Conservation (phyloP, 2,797 vertebrate species). For the Choloepus didactylus region DNA sequence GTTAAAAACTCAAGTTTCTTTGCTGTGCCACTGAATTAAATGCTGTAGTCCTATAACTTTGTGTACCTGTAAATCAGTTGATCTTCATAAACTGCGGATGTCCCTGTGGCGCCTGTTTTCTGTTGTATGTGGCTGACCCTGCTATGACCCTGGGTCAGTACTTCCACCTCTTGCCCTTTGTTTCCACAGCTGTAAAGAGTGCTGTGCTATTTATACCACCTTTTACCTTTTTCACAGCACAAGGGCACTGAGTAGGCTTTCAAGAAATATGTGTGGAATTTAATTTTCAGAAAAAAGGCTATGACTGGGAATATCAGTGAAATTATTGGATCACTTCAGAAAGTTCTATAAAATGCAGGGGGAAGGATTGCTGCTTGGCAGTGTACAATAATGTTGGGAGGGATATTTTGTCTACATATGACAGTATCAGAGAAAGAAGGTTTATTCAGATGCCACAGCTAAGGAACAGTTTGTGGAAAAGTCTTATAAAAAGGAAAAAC, state of each 20-base stretch:
- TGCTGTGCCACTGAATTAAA: slow-evolving; percentile 21
- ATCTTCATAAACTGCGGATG: not conserved
- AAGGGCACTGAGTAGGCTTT: slow-evolving; percentile 26
- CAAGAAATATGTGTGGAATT: slow-evolving; percentile 63
- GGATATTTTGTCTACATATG: not conserved
- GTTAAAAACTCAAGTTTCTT: slow-evolving; percentile 19
- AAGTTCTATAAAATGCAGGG: slow-evolving; percentile 8
- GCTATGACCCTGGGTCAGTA: slow-evolving; percentile 36
- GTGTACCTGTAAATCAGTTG: slow-evolving; percentile 1
- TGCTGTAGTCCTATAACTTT: not conserved
- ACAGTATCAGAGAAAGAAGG: slow-evolving; percentile 8
- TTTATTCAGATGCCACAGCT: not conserved
- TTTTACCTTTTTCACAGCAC: slow-evolving; percentile 41
- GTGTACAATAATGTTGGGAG: not conserved
- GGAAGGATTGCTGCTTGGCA: not conserved
- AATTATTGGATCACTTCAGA: slow-evolving; percentile 1
- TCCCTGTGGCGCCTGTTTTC: not conserved
- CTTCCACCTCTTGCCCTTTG: slow-evolving; percentile 37
- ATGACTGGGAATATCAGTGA: not conserved
- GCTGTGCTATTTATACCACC: slow-evolving; percentile 19
- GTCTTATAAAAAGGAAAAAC: not conserved
- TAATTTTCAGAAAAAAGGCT: slow-evolving; percentile 53
- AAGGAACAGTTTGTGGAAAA: not conserved
- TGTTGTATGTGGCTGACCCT: slow-evolving; percentile 37
- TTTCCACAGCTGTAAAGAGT: slow-evolving; percentile 64